Evolutionary conservation across 2,888 invertebrate genomes (phyloP).

Genomic region (Amorpha juglandis): DNA sequence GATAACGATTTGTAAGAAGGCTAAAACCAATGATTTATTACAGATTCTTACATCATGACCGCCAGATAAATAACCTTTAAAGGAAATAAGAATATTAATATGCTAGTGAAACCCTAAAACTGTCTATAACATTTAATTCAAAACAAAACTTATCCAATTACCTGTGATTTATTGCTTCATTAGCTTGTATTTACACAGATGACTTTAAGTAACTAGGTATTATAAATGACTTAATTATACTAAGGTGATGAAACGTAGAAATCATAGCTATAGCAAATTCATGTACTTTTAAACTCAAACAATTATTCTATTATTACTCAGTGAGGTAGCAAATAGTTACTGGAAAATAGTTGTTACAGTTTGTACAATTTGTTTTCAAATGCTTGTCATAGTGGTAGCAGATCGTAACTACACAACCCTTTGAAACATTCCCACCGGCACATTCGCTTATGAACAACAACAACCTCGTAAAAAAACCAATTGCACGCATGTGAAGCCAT

Average conservation of each 20-base stretch:
- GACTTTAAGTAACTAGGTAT: slow-evolving; percentile 5
- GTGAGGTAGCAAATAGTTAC: not conserved
- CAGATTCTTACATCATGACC: slow-evolving; percentile 7
- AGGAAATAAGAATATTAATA: slow-evolving; percentile 20
- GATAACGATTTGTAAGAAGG: slow-evolving; percentile 11
- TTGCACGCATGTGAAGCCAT: slow-evolving; percentile 70
- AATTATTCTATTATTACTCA: not conserved
- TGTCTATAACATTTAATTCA: slow-evolving; percentile 2
- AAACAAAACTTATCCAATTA: slow-evolving; percentile 4
- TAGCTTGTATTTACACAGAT: not conserved
- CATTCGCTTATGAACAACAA: slow-evolving; percentile 66
- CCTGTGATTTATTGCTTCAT: slow-evolving; percentile 13
- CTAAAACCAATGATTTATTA: slow-evolving; percentile 7
- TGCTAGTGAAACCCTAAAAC: slow-evolving; percentile 11
- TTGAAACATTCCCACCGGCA: slow-evolving; percentile 53
- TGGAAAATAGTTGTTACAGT: slow-evolving; percentile 15
- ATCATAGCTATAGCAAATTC: not conserved
- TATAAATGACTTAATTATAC: slow-evolving; percentile 2
- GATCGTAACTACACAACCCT: slow-evolving; percentile 52
- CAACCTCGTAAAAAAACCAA: slow-evolving; percentile 70
- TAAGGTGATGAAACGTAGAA: not conserved
- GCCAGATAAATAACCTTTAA: slow-evolving; percentile 10
- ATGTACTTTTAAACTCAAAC: not conserved
- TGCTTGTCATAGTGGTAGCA: slow-evolving; percentile 52
- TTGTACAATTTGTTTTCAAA: slow-evolving; percentile 45